A percentile compares a stretch with the other conserved stretches of the same genome.
phyloP scores from a whole-genome alignment of 2,888 invertebrate species.

The Sialis lutaria region DNA sequence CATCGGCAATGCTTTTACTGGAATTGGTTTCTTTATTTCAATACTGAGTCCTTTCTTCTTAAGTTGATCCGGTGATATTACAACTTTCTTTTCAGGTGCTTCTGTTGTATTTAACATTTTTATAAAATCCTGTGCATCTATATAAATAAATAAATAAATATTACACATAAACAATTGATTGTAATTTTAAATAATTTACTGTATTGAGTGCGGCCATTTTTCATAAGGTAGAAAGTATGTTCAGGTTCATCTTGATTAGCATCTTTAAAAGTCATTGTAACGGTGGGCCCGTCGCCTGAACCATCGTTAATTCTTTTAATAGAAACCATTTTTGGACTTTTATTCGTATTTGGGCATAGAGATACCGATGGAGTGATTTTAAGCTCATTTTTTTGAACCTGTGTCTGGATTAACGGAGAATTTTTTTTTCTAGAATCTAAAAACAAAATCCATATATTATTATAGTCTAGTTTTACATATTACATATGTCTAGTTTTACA shows the following conservation, averaged over 20 bases:
- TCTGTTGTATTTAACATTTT: background rate
- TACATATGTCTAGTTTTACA: too few relatives aligned
- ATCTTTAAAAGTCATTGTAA: constrained; percentile 4
- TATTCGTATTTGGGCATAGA: too few relatives aligned
- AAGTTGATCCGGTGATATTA: background rate
- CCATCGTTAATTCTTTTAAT: constrained; percentile 1
- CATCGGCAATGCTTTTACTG: too few relatives aligned
- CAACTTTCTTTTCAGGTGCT: background rate
- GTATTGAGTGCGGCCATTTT: background rate
- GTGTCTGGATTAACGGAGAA: too few relatives aligned
- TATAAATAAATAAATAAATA: background rate
- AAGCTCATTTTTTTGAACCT: too few relatives aligned
- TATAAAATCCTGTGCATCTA: background rate
- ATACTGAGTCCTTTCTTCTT: background rate
- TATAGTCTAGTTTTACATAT: too few relatives aligned
- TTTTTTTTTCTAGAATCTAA: too few relatives aligned
- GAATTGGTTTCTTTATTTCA: too few relatives aligned
- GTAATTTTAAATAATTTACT: background rate
- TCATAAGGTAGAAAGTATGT: background rate
- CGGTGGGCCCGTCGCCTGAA: background rate
- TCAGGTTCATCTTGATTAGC: background rate
- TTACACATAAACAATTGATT: background rate
- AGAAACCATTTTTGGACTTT: constrained; percentile 2
- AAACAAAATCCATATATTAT: too few relatives aligned
- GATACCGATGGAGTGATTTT: too few relatives aligned